Evolutionary conservation across 1,140 invertebrate genomes (phyloP).

Genomic region (Ips nitidus): DNA sequence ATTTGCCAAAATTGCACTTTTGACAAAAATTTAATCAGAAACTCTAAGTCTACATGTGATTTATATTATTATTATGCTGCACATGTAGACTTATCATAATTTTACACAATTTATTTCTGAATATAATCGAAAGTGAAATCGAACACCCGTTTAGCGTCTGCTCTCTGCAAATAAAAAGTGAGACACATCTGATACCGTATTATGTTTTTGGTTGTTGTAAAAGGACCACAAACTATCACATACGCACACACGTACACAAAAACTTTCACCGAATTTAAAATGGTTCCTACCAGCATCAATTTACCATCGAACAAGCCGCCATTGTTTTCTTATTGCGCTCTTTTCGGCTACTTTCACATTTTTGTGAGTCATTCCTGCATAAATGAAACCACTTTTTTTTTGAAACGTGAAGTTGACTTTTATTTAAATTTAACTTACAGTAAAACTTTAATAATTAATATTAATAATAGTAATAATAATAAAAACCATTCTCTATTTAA

Average conservation of each 20-base stretch:
- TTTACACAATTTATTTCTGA: too few species aligned
- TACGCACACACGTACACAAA: not conserved
- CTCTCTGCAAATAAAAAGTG: conserved; percentile 27
- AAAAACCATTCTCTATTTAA: conserved; percentile 31
- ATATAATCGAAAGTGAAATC: conserved; percentile 20
- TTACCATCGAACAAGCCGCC: not conserved
- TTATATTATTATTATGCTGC: too few species aligned
- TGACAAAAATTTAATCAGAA: too few species aligned
- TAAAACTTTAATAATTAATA: conserved; percentile 2
- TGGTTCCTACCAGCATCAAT: conserved; percentile 9
- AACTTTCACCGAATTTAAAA: conserved; percentile 33
- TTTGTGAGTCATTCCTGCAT: conserved; percentile 20
- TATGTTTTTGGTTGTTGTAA: conserved; percentile 6
- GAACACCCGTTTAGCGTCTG: not conserved
- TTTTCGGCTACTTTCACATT: conserved; percentile 26
- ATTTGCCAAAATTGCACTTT: too few species aligned
- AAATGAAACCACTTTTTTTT: not conserved
- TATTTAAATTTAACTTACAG: conserved; percentile 10
- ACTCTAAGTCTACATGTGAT: too few species aligned
- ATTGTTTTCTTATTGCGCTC: conserved; percentile 14
- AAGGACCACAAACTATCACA: conserved; percentile 3
- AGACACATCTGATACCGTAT: conserved; percentile 10
- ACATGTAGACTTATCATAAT: too few species aligned
- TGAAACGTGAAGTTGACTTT: not conserved
- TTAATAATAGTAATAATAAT: conserved; percentile 39